These are phyloP conservation scores for Pseudochromis fuscus DNA, from an alignment of 2,797 vertebrate species.

Conservation along the genomic window DNA sequence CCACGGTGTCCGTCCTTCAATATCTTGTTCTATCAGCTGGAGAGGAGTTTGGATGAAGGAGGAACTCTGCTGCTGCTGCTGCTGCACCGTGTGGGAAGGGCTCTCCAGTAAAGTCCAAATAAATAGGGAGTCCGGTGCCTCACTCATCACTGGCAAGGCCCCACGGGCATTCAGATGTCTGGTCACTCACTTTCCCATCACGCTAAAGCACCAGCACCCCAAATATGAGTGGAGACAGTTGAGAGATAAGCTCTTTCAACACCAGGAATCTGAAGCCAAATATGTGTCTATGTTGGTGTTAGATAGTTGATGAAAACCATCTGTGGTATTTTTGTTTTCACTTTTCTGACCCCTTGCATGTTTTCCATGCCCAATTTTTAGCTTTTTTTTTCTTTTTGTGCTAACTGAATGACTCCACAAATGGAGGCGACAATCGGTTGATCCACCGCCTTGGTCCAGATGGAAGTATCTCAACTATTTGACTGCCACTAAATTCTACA, in stretches of 20 bases:
- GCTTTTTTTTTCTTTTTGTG: no score
- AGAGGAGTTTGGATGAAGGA: slow-evolving; percentile 50
- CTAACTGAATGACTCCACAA: neutral
- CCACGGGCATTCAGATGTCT: slow-evolving; percentile 46
- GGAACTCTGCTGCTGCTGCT: slow-evolving; percentile 59
- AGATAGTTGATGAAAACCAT: slow-evolving; percentile 80
- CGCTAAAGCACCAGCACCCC: slow-evolving; percentile 38
- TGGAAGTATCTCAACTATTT: neutral
- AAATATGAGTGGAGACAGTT: slow-evolving; percentile 49
- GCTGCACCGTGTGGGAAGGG: slow-evolving; percentile 56
- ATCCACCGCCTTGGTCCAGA: neutral
- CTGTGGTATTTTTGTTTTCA: slow-evolving; percentile 70
- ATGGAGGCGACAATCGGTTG: neutral
- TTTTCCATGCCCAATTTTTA: slow-evolving; percentile 51
- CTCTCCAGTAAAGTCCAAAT: slow-evolving; percentile 71
- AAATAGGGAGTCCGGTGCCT: slow-evolving; percentile 68
- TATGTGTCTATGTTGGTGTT: slow-evolving; percentile 72
- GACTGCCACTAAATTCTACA: neutral
- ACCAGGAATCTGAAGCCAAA: slow-evolving; percentile 75
- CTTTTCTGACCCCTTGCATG: slow-evolving; percentile 48
- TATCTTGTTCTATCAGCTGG: slow-evolving; percentile 74
- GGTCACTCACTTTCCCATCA: slow-evolving; percentile 69
- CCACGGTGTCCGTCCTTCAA: slow-evolving; percentile 51
- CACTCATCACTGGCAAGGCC: slow-evolving; percentile 74
- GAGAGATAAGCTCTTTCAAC: slow-evolving; percentile 79